These are phyloP conservation scores for Hypothenemus hampei DNA, from an alignment of 1,140 invertebrate species.

Conservation along the genomic window DNA sequence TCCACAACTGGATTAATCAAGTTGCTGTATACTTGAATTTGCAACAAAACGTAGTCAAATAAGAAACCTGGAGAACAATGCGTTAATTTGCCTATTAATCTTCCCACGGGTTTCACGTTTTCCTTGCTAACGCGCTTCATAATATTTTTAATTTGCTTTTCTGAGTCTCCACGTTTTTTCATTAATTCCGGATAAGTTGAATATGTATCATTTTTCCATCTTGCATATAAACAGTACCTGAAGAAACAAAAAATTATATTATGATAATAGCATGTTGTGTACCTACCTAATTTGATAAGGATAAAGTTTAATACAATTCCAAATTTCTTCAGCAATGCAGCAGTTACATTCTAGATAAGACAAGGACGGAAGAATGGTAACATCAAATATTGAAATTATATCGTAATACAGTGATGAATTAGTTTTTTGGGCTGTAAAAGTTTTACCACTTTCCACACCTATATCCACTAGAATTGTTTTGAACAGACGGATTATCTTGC, in stretches of 20 bases:
- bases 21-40: constrained; percentile 99
- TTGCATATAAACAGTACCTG: constrained; percentile 84
- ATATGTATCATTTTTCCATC: constrained; percentile 91
- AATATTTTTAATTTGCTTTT: constrained; percentile 91
- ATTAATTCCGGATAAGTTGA: constrained; percentile 76
- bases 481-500: constrained; percentile 72
- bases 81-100: constrained; percentile 93
- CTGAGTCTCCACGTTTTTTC: constrained; percentile 73
- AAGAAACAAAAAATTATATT: neutral
- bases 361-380: constrained; percentile 81
- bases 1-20: constrained; percentile 95
- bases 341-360: constrained; percentile 92
- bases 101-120: constrained; percentile 93
- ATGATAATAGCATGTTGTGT: neutral
- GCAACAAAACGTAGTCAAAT: constrained; percentile 90
- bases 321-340: constrained; percentile 93
- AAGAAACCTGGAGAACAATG: constrained; percentile 92
- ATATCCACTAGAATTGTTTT: constrained; percentile 45
- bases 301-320: constrained; percentile 85
- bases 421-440: constrained; percentile 41
- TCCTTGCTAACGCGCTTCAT: constrained; percentile 99
- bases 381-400: constrained; percentile 80
- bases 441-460: constrained; percentile 40
- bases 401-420: constrained; percentile 65
- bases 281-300: constrained; percentile 67